Conservation (phyloP, 2,113 vertebrate genomes). For the Microcebus lehilahytsara region DNA sequence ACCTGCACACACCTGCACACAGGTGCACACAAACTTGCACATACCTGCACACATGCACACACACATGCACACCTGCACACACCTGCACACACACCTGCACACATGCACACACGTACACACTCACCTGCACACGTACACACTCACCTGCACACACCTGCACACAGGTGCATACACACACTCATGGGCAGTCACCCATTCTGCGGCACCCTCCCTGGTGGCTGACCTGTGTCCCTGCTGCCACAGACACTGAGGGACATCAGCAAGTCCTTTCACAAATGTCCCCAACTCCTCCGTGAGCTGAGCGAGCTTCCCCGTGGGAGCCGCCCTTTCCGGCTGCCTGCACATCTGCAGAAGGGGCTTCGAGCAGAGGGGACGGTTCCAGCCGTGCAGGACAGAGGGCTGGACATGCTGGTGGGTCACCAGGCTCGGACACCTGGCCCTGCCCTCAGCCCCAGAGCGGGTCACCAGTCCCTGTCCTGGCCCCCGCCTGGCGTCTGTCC, state of each 20-base stretch:
- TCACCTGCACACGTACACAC: too few species aligned
- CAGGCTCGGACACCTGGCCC: neutral
- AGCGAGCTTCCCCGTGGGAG: neutral
- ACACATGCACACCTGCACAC: neutral
- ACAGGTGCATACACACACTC: neutral
- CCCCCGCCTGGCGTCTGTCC: neutral
- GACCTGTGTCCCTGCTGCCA: neutral
- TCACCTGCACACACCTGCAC: too few species aligned
- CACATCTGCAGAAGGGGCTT: neutral
- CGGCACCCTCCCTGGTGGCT: neutral
- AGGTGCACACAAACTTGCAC: too few species aligned
- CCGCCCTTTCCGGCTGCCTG: neutral
- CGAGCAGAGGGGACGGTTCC: neutral
- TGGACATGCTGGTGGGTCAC: neutral
- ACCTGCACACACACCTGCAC: neutral
- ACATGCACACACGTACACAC: too few species aligned
- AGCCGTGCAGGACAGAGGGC: neutral
- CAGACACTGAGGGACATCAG: accelerated
- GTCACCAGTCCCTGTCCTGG: accelerated
- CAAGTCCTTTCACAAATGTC: neutral
- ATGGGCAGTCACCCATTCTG: neutral
- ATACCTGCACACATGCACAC: neutral
- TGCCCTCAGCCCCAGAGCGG: neutral
- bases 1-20: too few species aligned
- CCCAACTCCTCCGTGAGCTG: neutral